A percentile compares a stretch with the other conserved stretches of the same genome.
phyloP scores from a whole-genome alignment of 2,797 vertebrate genomes.

The Emydoidea blandingii region DNA sequence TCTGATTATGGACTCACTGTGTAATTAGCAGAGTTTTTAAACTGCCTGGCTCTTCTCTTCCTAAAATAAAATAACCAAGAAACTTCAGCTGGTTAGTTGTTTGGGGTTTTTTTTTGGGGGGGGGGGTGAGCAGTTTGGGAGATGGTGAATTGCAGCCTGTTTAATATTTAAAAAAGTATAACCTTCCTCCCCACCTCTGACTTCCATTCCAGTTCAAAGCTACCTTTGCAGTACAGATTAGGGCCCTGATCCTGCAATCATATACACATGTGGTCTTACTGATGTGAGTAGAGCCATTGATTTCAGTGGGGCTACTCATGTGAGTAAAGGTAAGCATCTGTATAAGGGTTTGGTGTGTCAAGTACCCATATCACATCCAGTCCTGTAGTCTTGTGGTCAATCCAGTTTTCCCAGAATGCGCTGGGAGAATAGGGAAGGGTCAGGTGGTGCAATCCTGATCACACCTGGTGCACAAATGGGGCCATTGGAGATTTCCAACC shows the following conservation, averaged over 20 bases:
- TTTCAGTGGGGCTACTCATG: not conserved
- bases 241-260: not conserved
- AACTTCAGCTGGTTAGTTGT: not conserved
- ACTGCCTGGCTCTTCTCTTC: constrained; percentile 5
- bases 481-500: not conserved
- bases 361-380: not conserved
- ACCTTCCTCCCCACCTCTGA: not conserved
- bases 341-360: not conserved
- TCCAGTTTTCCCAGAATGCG: not conserved
- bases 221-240: not conserved
- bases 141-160: not conserved
- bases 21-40: constrained; percentile 59
- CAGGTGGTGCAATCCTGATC: not conserved
- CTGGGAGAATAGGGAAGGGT: not conserved
- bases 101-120: not conserved
- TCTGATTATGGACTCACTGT: constrained; percentile 52
- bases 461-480: not conserved
- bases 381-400: not conserved
- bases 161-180: not conserved
- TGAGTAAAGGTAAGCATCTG: not conserved
- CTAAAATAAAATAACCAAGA: not conserved
- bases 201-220: not conserved
- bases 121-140: not conserved
- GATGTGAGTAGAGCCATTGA: not conserved
- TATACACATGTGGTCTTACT: not conserved